A percentile compares a stretch with the other conserved stretches of the same genome.
These are phyloP conservation scores for Mantis religiosa DNA, from an alignment of 2,888 invertebrate species.

Conservation along the genomic window DNA sequence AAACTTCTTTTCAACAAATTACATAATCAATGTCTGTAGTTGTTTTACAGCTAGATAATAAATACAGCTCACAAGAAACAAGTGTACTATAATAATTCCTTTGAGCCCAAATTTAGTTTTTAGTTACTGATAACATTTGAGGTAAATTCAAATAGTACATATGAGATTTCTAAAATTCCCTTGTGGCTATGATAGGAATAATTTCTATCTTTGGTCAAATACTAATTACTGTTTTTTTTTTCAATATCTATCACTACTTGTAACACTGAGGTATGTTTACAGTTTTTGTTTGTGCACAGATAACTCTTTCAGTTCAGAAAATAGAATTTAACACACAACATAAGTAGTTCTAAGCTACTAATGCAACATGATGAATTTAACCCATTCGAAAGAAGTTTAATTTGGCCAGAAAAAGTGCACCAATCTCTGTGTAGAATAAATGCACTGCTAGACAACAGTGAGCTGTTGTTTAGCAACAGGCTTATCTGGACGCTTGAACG, in stretches of 20 bases:
- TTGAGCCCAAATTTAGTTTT: background rate
- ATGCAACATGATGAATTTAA: background rate
- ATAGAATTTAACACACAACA: background rate
- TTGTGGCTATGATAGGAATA: background rate
- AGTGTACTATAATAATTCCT: background rate
- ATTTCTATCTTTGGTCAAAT: background rate
- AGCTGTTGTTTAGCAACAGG: background rate
- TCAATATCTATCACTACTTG: background rate
- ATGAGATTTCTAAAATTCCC: background rate
- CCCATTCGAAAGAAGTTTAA: background rate
- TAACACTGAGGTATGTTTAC: background rate
- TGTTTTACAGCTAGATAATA: background rate
- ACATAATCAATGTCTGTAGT: no score
- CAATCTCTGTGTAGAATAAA: background rate
- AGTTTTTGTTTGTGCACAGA: background rate
- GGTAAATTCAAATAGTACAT: background rate
- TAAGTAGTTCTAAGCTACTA: background rate
- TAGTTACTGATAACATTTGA: background rate
- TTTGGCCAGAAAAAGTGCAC: background rate
- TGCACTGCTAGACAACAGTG: conserved; percentile 13
- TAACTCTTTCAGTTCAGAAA: background rate
- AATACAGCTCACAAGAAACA: background rate
- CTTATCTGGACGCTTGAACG: conserved; percentile 60
- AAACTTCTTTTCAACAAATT: no score
- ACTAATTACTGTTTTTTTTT: background rate